phyloP scores from a whole-genome alignment of 2,113 vertebrate species.

The Percina caprodes region DNA sequence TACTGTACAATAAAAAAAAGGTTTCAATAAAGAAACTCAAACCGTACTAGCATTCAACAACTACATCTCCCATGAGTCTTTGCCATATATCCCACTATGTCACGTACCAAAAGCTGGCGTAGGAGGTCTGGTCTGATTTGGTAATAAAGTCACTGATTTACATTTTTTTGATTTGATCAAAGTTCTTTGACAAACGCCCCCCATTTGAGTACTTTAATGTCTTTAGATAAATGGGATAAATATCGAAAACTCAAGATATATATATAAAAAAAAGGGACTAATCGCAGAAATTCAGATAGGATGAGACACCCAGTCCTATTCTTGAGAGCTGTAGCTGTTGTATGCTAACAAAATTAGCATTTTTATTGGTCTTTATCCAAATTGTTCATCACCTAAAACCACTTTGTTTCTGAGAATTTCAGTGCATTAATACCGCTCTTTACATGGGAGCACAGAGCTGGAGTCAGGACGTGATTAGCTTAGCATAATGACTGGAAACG shows the following conservation, averaged over 20 bases:
- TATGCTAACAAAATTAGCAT: neutral
- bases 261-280: too few species aligned
- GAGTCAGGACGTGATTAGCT: too few species aligned
- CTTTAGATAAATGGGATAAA: neutral
- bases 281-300: too few species aligned
- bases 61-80: slow-evolving; percentile 3
- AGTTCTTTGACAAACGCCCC: too few species aligned
- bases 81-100: neutral
- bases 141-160: neutral
- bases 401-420: neutral
- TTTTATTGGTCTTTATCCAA: neutral
- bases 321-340: too few species aligned
- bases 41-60: neutral
- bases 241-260: neutral
- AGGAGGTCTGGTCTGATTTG: neutral
- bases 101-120: neutral
- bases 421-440: too few species aligned
- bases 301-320: too few species aligned
- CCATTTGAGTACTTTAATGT: neutral
- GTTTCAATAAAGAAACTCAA: neutral
- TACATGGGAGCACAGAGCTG: too few species aligned
- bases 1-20: too few species aligned
- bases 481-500: neutral
- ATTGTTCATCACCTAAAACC: neutral
- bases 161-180: too few species aligned